Evolutionary conservation across 2,888 invertebrate genomes (phyloP), one percentile per base, ranked within the genome.

Genomic region (Eupithecia tripunctaria): DNA sequence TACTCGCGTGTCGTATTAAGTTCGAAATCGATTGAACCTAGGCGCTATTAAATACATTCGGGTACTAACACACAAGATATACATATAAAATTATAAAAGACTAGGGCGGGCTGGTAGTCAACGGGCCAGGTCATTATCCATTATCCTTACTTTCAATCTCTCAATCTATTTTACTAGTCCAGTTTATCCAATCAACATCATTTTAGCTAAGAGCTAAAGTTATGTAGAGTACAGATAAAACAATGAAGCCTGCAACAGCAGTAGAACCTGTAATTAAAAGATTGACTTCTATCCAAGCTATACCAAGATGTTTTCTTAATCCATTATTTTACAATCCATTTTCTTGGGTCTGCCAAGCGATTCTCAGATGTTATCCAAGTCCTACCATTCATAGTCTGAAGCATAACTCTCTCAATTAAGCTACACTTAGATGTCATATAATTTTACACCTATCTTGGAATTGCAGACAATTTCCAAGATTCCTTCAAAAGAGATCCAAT

Each of bases 11-110:
- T 60, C 21, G 14, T 29, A 25, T 38, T 25, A 51, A 67, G 71
- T 43, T 67, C 27, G 29, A 67, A 70, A 67, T 70, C 51, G 64
- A 32, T 41, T 63, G 63, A 38, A 59, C n/a, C 41, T 47, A 70
- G 70, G 69, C 67, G 68, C 62, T 67, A 41, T 43, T 68, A 64
- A 41, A 66, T 43, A 63, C 25, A 70, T 68, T 71, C 68, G 71
- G 69, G n/a, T 32, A 71, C 69, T 67, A 38, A 32, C 72, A 72
- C 72, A 72, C 71, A n/a, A 63, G 36, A 70, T 51, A 66, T 51
- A 70, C 38, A 67, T 51, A 56, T 67, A 67, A 64, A 69, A 70
- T 69, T 67, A 36, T 65, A 60, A 68, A 70, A 68, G 64, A 63
- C 27, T 62, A n/a, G 51, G 51, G 65, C 68, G 67, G 67, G 70